Base-by-base conservation (phyloP, 64 coral and sea anemone species). In the Montipora cactus region DNA sequence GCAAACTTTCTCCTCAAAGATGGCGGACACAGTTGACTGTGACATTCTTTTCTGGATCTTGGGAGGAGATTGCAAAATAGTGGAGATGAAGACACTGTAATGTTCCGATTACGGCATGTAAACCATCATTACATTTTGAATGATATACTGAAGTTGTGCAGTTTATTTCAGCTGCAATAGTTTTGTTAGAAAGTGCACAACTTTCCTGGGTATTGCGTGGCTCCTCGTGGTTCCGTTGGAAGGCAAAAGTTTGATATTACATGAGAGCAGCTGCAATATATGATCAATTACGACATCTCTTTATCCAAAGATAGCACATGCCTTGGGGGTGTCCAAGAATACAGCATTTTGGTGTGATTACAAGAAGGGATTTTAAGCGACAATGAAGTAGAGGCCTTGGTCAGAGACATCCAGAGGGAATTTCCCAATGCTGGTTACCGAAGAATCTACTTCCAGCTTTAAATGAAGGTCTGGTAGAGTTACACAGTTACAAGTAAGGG, bases 281-380 rank as follows among this genome's bases (percentile, higher is more conserved):
- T 55, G 52, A 55, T 55, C 52, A 55, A 55, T 55, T 55, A 55
- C 69, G 85, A 21, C 71, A 74, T 25, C 23, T 51, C 75, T 5
- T 22, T 79, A 12, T 55, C 76, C 87, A 77, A 76, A 46, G 57
- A 91, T 71, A 46, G 89, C 89, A 80, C 78, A 37, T 81, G 78
- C 78, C 10, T 81, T 81, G 61, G 89, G 77, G 62, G 78, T 81
- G 50, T 92, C 49, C 79, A 20, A 71, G 90, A 92, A 74, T 92
- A 92, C 74, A 78, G 59, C 15, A 91, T 82, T 19, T 51, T 44
- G 13, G 68, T 91, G 22, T 44, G 80, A 51, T 57, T 51, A 62
- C 67, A 85, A 64, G 67, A 45, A 81, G 83, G 47, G 11, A 4
- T 75, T 47, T 86, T 84, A 58, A 86, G 8, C 76, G 90, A 92